Base-by-base conservation (phyloP, 2,888 invertebrate genomes). In the Adela reaumurella region DNA sequence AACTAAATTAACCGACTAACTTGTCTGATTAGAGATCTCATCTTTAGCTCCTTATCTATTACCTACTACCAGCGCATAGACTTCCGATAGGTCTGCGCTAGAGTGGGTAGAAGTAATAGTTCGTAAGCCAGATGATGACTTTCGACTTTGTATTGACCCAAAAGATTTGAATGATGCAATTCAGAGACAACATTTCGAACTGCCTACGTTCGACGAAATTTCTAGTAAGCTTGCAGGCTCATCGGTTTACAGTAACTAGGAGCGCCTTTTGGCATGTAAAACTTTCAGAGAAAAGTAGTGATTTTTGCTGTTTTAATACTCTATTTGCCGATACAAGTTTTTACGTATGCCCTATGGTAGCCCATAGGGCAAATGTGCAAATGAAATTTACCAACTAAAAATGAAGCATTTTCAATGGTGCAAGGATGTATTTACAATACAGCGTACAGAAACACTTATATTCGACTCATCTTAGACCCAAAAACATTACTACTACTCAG, bases 141-240 rank as follows among this genome's bases (percentile, higher is more conserved):
- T 63, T 16, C 47, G 60, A 28, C 24, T 24, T 24, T 62, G 62
- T 51, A n/a, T 63, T n/a, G 61, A 62, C 52, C 59, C 61, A 8
- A 53, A 51, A 43, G 43, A 61, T 49, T 50, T 62, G 47, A 65
- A 64, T 51, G 47, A 50, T 20, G 51, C 46, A 17, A 57, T 63
- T 10, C 50, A 53, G 47, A 44, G 56, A 43, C 54, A 57, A 20
- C 51, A 58, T 50, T 57, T 50, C 54, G 54, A 53, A 35, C 54
- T 62, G 14, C 58, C 60, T 2, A 56, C 53, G 6, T 55, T 60
- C 19, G 59, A 62, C 17, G 58, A 63, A 50, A 47, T 62, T 14
- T 51, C 56, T 45, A 46, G 53, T 11, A 53, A 59, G 54, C 51
- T 62, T 47, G 19, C 52, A n/a, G 55, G 54, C 24, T 55, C 58